These are phyloP conservation scores for Puffinus mauretanicus DNA, from an alignment of 2,113 vertebrate genomes.

Conservation along the genomic window DNA sequence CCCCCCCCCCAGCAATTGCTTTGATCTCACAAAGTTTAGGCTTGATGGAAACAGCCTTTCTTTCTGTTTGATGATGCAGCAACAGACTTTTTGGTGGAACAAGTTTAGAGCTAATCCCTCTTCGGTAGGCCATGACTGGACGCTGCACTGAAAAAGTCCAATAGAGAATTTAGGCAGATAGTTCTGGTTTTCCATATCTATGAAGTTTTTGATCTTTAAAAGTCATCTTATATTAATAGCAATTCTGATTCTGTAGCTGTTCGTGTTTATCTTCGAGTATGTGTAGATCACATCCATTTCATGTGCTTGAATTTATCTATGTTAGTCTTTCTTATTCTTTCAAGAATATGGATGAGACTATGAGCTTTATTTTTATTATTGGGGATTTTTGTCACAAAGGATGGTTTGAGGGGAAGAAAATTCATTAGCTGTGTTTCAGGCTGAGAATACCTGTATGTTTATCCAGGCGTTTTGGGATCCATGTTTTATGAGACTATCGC, in stretches of 20 bases:
- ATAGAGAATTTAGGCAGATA: not conserved
- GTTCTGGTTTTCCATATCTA: not conserved
- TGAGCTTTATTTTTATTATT: not conserved
- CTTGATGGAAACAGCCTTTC: not conserved
- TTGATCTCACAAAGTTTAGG: not conserved
- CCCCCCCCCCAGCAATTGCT: not conserved
- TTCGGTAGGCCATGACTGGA: not conserved
- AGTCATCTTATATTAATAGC: not conserved
- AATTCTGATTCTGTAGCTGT: not conserved
- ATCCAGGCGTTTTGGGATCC: not conserved
- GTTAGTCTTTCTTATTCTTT: not conserved
- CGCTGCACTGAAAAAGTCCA: not conserved
- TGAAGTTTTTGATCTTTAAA: not conserved
- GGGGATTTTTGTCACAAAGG: not conserved
- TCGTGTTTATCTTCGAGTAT: not conserved
- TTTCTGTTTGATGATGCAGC: not conserved
- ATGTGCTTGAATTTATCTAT: not conserved
- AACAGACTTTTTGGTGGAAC: not conserved
- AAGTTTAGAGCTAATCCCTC: not conserved
- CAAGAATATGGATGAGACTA: not conserved
- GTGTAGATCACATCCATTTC: not conserved
- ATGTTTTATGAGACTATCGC: not conserved
- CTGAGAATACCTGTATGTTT: not conserved
- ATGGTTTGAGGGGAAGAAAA: not conserved
- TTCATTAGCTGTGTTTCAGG: not conserved